Percentiles rank a stretch among this genome's conserved stretches.
Evolutionary conservation across 2,888 invertebrate species (phyloP).

Genomic region (Empis stercorea): DNA sequence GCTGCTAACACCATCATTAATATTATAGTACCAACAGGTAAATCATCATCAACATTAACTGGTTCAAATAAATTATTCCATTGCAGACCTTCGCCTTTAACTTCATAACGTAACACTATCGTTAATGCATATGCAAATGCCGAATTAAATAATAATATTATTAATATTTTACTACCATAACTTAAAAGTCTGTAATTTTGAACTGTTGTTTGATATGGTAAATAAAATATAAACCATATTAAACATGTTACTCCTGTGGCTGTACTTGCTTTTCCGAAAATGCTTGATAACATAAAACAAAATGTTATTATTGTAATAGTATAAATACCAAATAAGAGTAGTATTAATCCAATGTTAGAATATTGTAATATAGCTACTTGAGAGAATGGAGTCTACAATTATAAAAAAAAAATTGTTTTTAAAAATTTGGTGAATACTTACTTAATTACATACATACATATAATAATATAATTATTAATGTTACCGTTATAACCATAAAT

Average conservation of each 20-base stretch:
- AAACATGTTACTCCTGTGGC: slow-evolving; percentile 66
- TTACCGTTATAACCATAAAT: slow-evolving; percentile 45
- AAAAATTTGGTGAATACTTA: not conserved
- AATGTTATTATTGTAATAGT: slow-evolving; percentile 57
- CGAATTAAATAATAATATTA: slow-evolving; percentile 59
- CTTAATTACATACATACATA: slow-evolving; percentile 35
- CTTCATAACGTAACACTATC: slow-evolving; percentile 2
- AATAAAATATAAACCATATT: slow-evolving; percentile 59
- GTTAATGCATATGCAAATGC: slow-evolving; percentile 49
- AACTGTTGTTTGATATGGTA: slow-evolving; percentile 57
- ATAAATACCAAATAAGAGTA: slow-evolving; percentile 60
- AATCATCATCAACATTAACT: slow-evolving; percentile 51
- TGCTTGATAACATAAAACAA: slow-evolving; percentile 65
- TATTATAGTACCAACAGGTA: slow-evolving; percentile 56
- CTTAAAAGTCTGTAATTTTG: slow-evolving; percentile 52
- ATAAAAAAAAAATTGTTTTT: not conserved
- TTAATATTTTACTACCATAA: slow-evolving; percentile 44
- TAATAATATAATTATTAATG: slow-evolving; percentile 41
- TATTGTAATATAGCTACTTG: slow-evolving; percentile 52
- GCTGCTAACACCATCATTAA: slow-evolving; percentile 55
- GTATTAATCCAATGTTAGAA: slow-evolving; percentile 50
- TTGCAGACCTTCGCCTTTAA: slow-evolving; percentile 47
- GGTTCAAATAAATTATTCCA: slow-evolving; percentile 45
- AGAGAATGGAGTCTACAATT: slow-evolving; percentile 17
- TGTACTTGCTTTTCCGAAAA: slow-evolving; percentile 70